A percentile compares a stretch with the other conserved stretches of the same genome.
phyloP scores from a whole-genome alignment of 2,113 vertebrate genomes.

The Theristicus caerulescens region DNA sequence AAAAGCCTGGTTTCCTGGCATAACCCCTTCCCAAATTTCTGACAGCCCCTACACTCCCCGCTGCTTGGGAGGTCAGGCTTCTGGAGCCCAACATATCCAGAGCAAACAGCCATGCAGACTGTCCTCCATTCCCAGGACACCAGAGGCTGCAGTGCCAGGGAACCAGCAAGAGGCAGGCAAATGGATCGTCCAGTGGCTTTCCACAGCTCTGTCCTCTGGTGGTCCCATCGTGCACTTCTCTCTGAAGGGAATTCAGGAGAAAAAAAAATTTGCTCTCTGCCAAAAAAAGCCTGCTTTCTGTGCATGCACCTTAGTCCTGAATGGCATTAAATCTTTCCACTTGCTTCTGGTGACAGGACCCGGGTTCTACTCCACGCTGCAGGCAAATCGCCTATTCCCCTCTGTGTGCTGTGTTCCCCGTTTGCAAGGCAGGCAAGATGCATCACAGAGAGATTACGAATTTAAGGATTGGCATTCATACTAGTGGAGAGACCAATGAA shows the following conservation, averaged over 20 bases:
- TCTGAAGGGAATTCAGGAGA: neutral
- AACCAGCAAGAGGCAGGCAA: neutral
- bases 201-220: neutral
- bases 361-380: neutral
- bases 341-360: neutral
- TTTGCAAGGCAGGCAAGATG: neutral
- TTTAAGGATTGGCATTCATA: neutral
- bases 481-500: neutral
- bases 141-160: neutral
- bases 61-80: neutral
- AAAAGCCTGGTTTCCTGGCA: neutral
- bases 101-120: neutral
- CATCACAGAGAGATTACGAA: neutral
- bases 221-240: neutral
- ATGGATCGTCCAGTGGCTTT: neutral
- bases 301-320: neutral
- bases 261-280: neutral
- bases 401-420: neutral
- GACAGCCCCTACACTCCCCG: accelerated
- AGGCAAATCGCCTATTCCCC: neutral
- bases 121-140: accelerated
- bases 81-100: neutral
- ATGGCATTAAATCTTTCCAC: neutral
- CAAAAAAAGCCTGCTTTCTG: neutral
- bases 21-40: neutral